Conservation (phyloP, 2,888 invertebrate genomes). For the Spicauda simplicius region DNA sequence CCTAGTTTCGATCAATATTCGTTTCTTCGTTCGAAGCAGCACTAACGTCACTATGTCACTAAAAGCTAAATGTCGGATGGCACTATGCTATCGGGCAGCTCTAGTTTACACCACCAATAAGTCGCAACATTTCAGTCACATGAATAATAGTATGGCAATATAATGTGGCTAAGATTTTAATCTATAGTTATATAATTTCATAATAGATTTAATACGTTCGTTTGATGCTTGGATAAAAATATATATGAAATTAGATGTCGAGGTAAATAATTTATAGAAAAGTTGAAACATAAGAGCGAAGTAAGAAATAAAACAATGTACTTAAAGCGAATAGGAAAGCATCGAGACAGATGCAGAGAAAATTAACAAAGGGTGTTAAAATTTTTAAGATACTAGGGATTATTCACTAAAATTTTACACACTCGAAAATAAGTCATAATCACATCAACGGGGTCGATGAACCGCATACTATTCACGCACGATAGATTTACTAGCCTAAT, state of each 20-base stretch:
- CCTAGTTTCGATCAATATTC: slow-evolving; percentile 78
- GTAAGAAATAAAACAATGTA: slow-evolving; percentile 14
- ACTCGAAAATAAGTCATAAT: slow-evolving; percentile 22
- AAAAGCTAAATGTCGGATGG: slow-evolving; percentile 82
- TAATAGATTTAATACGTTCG: slow-evolving; percentile 10
- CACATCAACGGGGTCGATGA: slow-evolving; percentile 1
- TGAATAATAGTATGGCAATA: slow-evolving; percentile 41
- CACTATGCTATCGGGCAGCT: slow-evolving; percentile 76
- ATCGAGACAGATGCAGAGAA: slow-evolving; percentile 7
- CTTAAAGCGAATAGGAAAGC: slow-evolving; percentile 14
- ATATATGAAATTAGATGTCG: slow-evolving; percentile 13
- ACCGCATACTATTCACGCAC: slow-evolving; percentile 14
- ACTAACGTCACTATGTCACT: slow-evolving; percentile 69
- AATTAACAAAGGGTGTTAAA: background rate
- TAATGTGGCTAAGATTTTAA: slow-evolving; percentile 40
- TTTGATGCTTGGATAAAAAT: slow-evolving; percentile 10
- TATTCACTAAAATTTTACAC: slow-evolving; percentile 29
- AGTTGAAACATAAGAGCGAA: slow-evolving; percentile 8
- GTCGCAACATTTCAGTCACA: slow-evolving; percentile 49
- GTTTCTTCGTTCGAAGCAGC: slow-evolving; percentile 79
- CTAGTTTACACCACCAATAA: slow-evolving; percentile 48
- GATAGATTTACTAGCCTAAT: slow-evolving; percentile 21
- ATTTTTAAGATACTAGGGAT: slow-evolving; percentile 9
- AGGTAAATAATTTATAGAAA: slow-evolving; percentile 13
- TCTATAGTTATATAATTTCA: slow-evolving; percentile 27